phyloP scores from a whole-genome alignment of 2,113 vertebrate genomes.

The Calyptomena viridis region DNA sequence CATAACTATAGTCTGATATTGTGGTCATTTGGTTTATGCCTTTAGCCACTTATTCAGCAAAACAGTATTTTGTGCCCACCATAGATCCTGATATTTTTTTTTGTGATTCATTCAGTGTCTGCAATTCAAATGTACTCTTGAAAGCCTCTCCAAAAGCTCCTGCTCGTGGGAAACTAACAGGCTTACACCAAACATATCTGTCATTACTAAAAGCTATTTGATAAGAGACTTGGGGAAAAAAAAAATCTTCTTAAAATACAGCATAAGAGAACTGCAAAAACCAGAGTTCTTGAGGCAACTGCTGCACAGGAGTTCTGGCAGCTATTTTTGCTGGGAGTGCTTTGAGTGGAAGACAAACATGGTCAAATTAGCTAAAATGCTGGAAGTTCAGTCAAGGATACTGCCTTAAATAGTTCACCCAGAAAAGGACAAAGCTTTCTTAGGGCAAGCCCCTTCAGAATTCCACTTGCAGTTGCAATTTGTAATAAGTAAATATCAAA shows the following conservation, averaged over 20 bases:
- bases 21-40: not conserved
- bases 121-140: not conserved
- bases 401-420: constrained; percentile 46
- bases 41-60: not conserved
- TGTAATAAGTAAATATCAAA: constrained; percentile 4
- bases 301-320: constrained; percentile 5
- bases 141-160: not conserved
- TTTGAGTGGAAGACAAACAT: constrained; percentile 29
- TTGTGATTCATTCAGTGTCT: not conserved
- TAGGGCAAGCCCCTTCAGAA: constrained; percentile 32
- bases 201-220: not conserved
- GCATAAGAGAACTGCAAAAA: not conserved
- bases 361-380: constrained; percentile 25
- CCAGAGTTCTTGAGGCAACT: not conserved
- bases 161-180: not conserved
- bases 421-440: constrained; percentile 24
- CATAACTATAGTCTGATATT: not conserved
- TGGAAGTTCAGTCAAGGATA: constrained; percentile 61
- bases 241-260: not conserved
- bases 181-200: not conserved
- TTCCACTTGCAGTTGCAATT: not conserved
- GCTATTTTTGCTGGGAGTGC: constrained; percentile 39
- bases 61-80: not conserved
- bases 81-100: not conserved
- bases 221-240: not conserved